A percentile compares a stretch with the other conserved stretches of the same genome.
These are phyloP conservation scores for Keiferia lycopersicella DNA, from an alignment of 2,888 invertebrate genomes.

Conservation along the genomic window DNA sequence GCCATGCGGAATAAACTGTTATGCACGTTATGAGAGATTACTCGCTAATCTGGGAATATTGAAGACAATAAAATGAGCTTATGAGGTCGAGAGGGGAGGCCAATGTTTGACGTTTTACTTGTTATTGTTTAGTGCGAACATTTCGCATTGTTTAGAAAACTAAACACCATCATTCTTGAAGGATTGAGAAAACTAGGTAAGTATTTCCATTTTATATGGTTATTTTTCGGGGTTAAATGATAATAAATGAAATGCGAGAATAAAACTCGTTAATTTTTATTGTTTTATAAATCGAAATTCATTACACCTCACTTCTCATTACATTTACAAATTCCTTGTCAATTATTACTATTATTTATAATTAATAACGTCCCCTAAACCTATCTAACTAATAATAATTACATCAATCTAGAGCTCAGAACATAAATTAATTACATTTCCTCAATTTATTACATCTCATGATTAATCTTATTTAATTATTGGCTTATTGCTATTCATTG, in stretches of 20 bases:
- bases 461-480: slow-evolving; percentile 46
- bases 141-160: slow-evolving; percentile 27
- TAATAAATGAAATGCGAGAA: slow-evolving; percentile 24
- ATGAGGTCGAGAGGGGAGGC: slow-evolving; percentile 54
- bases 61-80: slow-evolving; percentile 80
- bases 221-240: background rate
- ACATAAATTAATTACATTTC: slow-evolving; percentile 69
- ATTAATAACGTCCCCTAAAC: slow-evolving; percentile 68
- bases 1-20: slow-evolving; percentile 80
- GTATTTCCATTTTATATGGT: background rate
- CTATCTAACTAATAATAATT: slow-evolving; percentile 63
- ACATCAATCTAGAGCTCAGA: slow-evolving; percentile 69
- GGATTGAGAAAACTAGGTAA: background rate
- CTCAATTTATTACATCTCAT: slow-evolving; percentile 49
- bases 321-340: slow-evolving; percentile 80
- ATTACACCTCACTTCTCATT: slow-evolving; percentile 73
- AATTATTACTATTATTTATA: slow-evolving; percentile 71
- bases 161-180: background rate
- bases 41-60: slow-evolving; percentile 79
- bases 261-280: slow-evolving; percentile 81
- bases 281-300: slow-evolving; percentile 81
- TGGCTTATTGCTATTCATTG: slow-evolving; percentile 71
- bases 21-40: slow-evolving; percentile 79
- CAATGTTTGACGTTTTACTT: slow-evolving; percentile 56
- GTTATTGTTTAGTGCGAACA: slow-evolving; percentile 35